These are phyloP conservation scores for Holacanthus passer DNA, from an alignment of 2,113 vertebrate species.

Conservation along the genomic window DNA sequence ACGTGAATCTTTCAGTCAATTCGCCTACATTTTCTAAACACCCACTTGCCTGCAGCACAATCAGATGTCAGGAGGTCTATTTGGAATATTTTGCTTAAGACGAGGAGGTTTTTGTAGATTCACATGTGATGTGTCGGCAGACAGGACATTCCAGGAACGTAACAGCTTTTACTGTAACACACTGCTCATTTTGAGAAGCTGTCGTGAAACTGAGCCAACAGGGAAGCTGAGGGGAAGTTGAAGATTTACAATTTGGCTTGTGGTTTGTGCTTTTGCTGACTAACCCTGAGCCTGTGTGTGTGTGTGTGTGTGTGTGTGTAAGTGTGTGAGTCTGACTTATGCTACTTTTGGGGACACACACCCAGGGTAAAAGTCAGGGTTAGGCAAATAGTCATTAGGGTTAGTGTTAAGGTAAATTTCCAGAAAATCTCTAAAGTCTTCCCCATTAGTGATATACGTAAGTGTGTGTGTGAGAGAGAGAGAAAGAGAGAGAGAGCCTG, in stretches of 20 bases:
- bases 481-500: conserved; percentile 24
- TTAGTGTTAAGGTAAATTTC: too few relatives aligned
- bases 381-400: too few relatives aligned
- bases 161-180: conserved; percentile 66
- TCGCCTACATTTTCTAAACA: conserved; percentile 8
- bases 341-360: too few relatives aligned
- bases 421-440: too few relatives aligned
- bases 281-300: conserved; percentile 40
- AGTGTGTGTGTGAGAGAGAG: conserved; percentile 39
- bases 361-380: too few relatives aligned
- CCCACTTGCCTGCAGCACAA: background rate
- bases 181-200: conserved; percentile 73
- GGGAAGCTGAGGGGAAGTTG: conserved; percentile 37
- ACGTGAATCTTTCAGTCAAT: conserved; percentile 18
- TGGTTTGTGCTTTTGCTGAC: conserved; percentile 51
- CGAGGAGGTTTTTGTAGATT: conserved; percentile 23
- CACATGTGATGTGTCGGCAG: conserved; percentile 10
- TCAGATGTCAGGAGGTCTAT: background rate
- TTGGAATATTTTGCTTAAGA: conserved; percentile 4
- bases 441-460: too few relatives aligned
- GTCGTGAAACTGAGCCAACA: conserved; percentile 55
- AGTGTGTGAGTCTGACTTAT: conserved; percentile 46
- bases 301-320: conserved; percentile 41
- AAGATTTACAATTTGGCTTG: conserved; percentile 50
- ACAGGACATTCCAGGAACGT: conserved; percentile 63